These are phyloP conservation scores for Gandaritis pyraliata DNA, from an alignment of 2,888 invertebrate species.

Conservation along the genomic window DNA sequence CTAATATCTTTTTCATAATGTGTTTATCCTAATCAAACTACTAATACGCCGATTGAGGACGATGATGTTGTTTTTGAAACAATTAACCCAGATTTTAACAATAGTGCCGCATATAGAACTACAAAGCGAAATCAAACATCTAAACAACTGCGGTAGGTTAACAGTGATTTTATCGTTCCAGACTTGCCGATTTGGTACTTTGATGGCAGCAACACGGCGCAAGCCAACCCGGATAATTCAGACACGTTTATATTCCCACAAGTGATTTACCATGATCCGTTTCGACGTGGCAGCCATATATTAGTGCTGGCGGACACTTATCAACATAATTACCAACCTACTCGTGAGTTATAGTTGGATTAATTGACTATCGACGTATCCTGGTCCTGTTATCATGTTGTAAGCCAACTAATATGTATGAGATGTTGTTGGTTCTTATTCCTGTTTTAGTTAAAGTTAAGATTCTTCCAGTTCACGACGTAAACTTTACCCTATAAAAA, in stretches of 20 bases:
- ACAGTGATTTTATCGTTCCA: constrained; percentile 53
- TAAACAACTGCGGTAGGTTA: constrained; percentile 22
- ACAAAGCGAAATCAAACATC: constrained; percentile 3
- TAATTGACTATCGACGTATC: constrained; percentile 14
- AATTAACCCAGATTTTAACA: too few species aligned
- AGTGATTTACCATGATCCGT: constrained; percentile 92
- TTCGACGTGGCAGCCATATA: constrained; percentile 89
- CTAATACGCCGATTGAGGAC: too few species aligned
- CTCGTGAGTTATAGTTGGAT: constrained; percentile 53
- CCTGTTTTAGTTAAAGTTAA: too few species aligned
- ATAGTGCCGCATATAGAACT: too few species aligned
- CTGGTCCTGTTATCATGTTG: not conserved
- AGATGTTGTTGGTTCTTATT: not conserved
- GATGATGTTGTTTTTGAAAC: too few species aligned
- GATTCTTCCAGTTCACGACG: too few species aligned
- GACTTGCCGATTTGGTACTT: constrained; percentile 91
- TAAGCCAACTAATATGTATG: not conserved
- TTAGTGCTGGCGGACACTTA: constrained; percentile 92
- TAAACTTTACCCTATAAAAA: too few species aligned
- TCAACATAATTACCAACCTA: constrained; percentile 84
- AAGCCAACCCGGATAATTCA: constrained; percentile 86
- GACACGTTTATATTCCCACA: constrained; percentile 91
- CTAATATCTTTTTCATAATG: too few species aligned
- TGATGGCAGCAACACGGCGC: constrained; percentile 89
- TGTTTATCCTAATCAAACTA: too few species aligned